phyloP scores from a whole-genome alignment of 2,113 vertebrate species.

The human (Homo sapiens) region GRCh38 chr19:3676501-3677000 shows the following conservation, averaged over 20 bases:
- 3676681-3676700: not conserved
- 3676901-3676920: too few species aligned
- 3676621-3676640: not conserved
- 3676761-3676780: not conserved
- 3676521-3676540: too few species aligned
- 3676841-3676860: too few species aligned
- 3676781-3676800: too few species aligned
- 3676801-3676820: not conserved
- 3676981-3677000: too few species aligned
- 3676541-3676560: rapidly evolving
- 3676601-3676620: too few species aligned
- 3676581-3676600: not conserved
- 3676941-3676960: too few species aligned
- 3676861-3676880: too few species aligned
- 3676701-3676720: not conserved
- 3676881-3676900: too few species aligned
- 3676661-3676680: not conserved
- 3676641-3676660: not conserved
- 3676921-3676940: too few species aligned
- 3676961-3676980: too few species aligned
- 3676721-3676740: not conserved
- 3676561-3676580: rapidly evolving
- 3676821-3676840: not conserved
- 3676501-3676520: rapidly evolving
- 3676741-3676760: not conserved